phyloP scores from a whole-genome alignment of 2,797 vertebrate genomes.

The Garrulus glandarius region DNA sequence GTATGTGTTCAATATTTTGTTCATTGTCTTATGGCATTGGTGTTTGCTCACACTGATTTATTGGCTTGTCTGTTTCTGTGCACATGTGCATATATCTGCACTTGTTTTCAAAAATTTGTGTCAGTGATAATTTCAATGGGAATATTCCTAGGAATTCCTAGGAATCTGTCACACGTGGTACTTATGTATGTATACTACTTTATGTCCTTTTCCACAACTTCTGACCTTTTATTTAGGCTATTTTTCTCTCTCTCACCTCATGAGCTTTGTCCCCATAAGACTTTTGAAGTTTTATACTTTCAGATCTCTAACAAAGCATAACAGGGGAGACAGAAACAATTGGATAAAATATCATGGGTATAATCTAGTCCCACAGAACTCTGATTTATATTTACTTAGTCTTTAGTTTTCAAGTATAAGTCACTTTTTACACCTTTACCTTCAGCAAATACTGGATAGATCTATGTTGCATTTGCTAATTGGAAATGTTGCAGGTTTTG shows the following conservation, averaged over 20 bases:
- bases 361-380: neutral
- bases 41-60: neutral
- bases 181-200: conserved; percentile 24
- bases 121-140: neutral
- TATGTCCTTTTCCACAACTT: conserved; percentile 32
- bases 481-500: conserved; percentile 21
- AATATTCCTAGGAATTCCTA: neutral
- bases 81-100: neutral
- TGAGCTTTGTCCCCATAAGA: conserved; percentile 51
- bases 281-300: conserved; percentile 39
- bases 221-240: conserved; percentile 48
- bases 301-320: conserved; percentile 26
- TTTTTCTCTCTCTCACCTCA: conserved; percentile 10
- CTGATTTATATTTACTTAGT: neutral
- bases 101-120: neutral
- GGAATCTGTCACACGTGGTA: neutral
- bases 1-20: neutral
- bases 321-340: conserved; percentile 35
- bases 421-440: neutral
- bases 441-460: neutral
- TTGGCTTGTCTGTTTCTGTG: neutral
- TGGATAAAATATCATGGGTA: conserved; percentile 42
- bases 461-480: neutral
- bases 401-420: neutral
- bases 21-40: neutral